phyloP scores from a whole-genome alignment of 2,888 invertebrate species.

The Macaria liturata region DNA sequence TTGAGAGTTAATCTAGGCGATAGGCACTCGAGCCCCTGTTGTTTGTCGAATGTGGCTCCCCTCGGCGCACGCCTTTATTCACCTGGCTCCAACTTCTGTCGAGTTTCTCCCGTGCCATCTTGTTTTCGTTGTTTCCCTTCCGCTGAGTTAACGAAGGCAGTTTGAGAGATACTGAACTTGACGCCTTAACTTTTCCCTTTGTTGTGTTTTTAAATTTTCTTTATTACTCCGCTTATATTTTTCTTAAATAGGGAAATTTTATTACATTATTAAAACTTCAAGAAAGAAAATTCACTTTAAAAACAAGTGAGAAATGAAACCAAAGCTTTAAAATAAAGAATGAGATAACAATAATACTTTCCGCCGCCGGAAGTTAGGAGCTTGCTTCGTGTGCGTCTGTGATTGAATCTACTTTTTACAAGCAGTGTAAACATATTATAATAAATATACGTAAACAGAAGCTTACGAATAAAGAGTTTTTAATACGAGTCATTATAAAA shows the following conservation, averaged over 20 bases:
- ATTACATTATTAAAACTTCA: too few species aligned
- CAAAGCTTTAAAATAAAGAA: too few species aligned
- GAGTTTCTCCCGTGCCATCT: slow-evolving; percentile 37
- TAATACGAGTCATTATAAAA: too few species aligned
- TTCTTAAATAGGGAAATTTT: slow-evolving; percentile 25
- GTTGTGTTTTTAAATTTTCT: slow-evolving; percentile 23
- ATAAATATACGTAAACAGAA: too few species aligned
- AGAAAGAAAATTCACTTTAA: too few species aligned
- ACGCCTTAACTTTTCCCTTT: slow-evolving; percentile 28
- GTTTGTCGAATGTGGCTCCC: slow-evolving; percentile 33
- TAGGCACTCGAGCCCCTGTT: slow-evolving; percentile 33
- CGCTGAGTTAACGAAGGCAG: slow-evolving; percentile 34
- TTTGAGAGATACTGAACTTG: slow-evolving; percentile 33
- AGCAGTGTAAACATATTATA: too few species aligned
- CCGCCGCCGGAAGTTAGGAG: too few species aligned
- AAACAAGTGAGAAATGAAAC: too few species aligned
- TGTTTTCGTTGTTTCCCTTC: slow-evolving; percentile 40
- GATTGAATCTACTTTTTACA: too few species aligned
- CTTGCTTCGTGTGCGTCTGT: too few species aligned
- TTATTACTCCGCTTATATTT: background rate
- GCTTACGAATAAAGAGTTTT: too few species aligned
- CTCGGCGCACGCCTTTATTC: slow-evolving; percentile 39
- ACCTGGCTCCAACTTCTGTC: slow-evolving; percentile 37
- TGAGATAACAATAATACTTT: too few species aligned
- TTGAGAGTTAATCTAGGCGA: slow-evolving; percentile 37